Base-by-base conservation (phyloP, 2,888 invertebrate species). In the Parnassius glacialis region DNA sequence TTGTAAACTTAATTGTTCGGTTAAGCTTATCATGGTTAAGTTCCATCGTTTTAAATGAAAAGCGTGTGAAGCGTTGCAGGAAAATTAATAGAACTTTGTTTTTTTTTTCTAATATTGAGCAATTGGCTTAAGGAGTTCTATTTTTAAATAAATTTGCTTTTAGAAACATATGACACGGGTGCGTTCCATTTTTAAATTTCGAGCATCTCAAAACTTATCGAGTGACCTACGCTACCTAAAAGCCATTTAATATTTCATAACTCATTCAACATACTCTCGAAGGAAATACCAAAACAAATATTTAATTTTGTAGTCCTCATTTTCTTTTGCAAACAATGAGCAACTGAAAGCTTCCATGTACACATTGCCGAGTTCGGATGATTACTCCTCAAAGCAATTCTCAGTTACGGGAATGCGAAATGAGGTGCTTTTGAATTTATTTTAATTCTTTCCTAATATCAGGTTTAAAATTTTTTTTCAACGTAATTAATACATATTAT, bases 311-410 rank as follows among this genome's bases (percentile, higher is more conserved):
- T 16, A 53, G 10, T 42, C 43, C 42, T 48, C 48, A 48, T 45
- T 54, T 60, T 42, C 42, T 53, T 48, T 54, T 54, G 48, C 43
- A 13, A 48, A 54, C 54, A 53, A 47, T 48, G 47, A 60, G 52
- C 41, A 53, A 45, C 34, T 16, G 42, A 20, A 52, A 45, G 45
- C 45, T 60, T 60, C 25, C 47, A 50, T 50, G 48, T 54, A 54
- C 59, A 48, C 45, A 59, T 52, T 11, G 45, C 45, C 45, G 45
- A 45, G 45, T 34, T 45, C 55, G 34, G 44, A 45, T 56, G 55
- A 59, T 41, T 48, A 48, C 43, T 42, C 48, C 47, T 41, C 34
- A 59, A 59, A 50, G 48, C 48, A 59, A 59, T n/a, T 20, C 43
- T 42, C 20, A 53, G 13, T 54, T 54, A 20, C 20, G 25, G 12